Evolutionary conservation across 2,888 invertebrate genomes (phyloP), one percentile per base, ranked within the genome.

Genomic region (Cryptocephalus primarius): DNA sequence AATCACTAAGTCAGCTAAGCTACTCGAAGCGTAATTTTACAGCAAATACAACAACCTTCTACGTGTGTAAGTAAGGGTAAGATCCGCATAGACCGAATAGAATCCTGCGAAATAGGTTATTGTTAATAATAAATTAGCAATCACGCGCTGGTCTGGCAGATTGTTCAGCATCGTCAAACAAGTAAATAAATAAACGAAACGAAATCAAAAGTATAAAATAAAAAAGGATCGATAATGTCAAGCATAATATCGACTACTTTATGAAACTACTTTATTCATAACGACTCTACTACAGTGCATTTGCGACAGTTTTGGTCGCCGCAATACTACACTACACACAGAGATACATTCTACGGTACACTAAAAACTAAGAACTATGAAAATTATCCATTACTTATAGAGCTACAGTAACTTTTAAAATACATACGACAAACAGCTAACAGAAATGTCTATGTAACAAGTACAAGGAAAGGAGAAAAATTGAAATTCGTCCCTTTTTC

Each of bases 191-290:
- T 11, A 12, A 12, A 36, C 6, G n/a, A 11, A 12, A 36, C 12
- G 12, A 11, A 11, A 36, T 36, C n/a, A 36, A 11, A 11, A 36
- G 12, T 36, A 36, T 4, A 36, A 11, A 36, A 14, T 11, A 32
- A 40, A 51, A 43, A 45, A 57, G 57, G 52, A 52, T 59, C 66
- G 64, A 69, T 22, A 22, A 22, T 22, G 22, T 65, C 71, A 72
- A 71, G 71, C 72, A 70, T 70, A 67, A 66, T 67, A 22, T 50
- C 46, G 49, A 56, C 72, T 73, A 72, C 73, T 71, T 69, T 70
- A 70, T 70, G 68, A 71, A 72, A 72, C 74, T 74, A 74, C 73
- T 73, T 74, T 74, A 73, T 73, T 72, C 66, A 66, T 67, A 72
- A 72, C 69, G 68, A 69, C 71, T 71, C 69, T 69, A 67, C 68